Conservation (phyloP, 2,797 vertebrate species). For the Onychomys torridus region DNA sequence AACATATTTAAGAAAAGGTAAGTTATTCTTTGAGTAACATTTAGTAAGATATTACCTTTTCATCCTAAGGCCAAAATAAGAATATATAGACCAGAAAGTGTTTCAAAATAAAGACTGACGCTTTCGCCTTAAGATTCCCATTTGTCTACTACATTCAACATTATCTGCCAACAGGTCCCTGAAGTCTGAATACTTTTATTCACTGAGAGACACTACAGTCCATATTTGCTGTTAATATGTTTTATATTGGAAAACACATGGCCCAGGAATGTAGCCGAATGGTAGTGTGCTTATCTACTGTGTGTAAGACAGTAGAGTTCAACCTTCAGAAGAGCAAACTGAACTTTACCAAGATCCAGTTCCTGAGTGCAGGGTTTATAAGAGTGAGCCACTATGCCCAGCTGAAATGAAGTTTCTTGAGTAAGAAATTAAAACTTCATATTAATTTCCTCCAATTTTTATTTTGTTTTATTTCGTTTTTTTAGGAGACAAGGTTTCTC, state of each 20-base stretch:
- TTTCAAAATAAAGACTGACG: conserved; percentile 48
- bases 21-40: neutral
- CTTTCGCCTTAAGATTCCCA: neutral
- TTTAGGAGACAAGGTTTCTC: neutral
- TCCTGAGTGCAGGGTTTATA: neutral
- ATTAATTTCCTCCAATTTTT: neutral
- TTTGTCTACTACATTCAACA: conserved; percentile 27
- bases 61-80: conserved; percentile 40
- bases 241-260: conserved; percentile 39
- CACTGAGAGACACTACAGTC: neutral
- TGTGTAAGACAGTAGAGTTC: neutral
- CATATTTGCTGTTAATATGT: neutral
- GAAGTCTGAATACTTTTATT: conserved; percentile 41
- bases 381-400: neutral
- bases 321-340: neutral
- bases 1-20: conserved; percentile 28
- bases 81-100: conserved; percentile 39
- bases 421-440: neutral
- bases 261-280: neutral
- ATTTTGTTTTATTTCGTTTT: neutral
- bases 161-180: neutral
- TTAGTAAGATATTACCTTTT: conserved; percentile 21
- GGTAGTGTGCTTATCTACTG: neutral
- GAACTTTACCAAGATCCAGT: neutral
- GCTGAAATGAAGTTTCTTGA: conserved; percentile 36